These are phyloP conservation scores for Drosophila sulfurigaster DNA, from an alignment of 1,140 invertebrate genomes.

Conservation along the genomic window DNA sequence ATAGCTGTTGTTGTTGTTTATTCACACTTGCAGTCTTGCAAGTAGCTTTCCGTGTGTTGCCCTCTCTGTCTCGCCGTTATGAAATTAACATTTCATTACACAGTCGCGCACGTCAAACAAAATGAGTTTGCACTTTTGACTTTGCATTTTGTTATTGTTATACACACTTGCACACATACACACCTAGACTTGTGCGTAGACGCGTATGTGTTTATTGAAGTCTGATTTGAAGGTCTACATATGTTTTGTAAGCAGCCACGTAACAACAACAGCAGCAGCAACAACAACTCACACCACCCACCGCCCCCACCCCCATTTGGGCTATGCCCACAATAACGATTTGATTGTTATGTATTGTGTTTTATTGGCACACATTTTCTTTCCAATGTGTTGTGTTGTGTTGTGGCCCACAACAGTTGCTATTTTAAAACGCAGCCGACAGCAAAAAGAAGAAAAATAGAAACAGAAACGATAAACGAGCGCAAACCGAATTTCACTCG, in stretches of 20 bases:
- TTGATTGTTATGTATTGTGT: conserved; percentile 41
- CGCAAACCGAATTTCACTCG: conserved; percentile 49
- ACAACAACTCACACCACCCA: background rate
- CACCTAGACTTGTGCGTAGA: background rate
- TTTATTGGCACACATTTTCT: conserved; percentile 57
- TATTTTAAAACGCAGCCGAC: conserved; percentile 9
- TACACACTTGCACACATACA: background rate
- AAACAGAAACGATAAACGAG: conserved; percentile 30
- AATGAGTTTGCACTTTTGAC: conserved; percentile 69
- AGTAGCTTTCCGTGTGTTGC: conserved; percentile 12
- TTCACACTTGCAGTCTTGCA: conserved; percentile 28
- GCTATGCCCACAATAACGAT: conserved; percentile 9
- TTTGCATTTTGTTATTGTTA: conserved; percentile 53
- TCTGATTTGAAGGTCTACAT: conserved; percentile 59
- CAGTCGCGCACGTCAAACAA: conserved; percentile 17
- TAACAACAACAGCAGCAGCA: conserved; percentile 6
- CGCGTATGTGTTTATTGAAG: conserved; percentile 2
- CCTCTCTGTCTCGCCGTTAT: conserved; percentile 21
- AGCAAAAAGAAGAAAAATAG: conserved; percentile 12
- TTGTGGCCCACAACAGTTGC: conserved; percentile 2
- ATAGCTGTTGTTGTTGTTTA: conserved; percentile 10
- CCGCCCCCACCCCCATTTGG: background rate
- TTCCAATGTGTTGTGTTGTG: conserved; percentile 22
- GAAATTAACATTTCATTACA: conserved; percentile 60
- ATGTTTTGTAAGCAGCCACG: conserved; percentile 37